These are phyloP conservation scores for Ia io DNA, from an alignment of 2,113 vertebrate genomes.

Conservation along the genomic window DNA sequence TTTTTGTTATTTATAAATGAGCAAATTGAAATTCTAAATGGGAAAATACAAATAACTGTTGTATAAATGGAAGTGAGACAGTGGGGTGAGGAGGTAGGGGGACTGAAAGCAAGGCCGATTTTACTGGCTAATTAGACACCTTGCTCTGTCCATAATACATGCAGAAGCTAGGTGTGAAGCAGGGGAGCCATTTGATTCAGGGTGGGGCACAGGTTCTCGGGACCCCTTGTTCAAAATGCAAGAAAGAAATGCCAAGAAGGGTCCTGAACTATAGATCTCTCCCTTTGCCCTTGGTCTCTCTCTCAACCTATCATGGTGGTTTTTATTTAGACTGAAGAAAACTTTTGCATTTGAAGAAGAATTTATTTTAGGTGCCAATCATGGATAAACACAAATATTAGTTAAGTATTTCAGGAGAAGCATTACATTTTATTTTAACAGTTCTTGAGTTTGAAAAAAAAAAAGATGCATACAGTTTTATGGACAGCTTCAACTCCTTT, in stretches of 20 bases:
- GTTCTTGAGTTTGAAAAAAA: background rate
- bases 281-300: background rate
- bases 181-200: background rate
- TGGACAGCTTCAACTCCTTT: background rate
- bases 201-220: background rate
- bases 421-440: background rate
- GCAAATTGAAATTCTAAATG: background rate
- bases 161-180: background rate
- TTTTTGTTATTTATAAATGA: background rate
- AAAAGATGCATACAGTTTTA: background rate
- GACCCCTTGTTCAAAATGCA: background rate
- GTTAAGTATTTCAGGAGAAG: background rate
- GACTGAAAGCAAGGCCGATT: background rate
- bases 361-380: background rate
- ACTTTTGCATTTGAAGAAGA: background rate
- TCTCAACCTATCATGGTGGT: background rate
- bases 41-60: background rate
- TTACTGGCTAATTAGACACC: background rate
- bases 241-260: background rate
- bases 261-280: background rate
- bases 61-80: background rate
- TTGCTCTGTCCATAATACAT: too few relatives aligned
- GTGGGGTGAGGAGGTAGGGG: too few relatives aligned
- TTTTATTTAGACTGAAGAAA: slow-evolving; percentile 3
- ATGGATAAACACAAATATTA: background rate